Percentiles rank a stretch among this genome's conserved stretches.
Conservation (phyloP, 2,797 vertebrate genomes). For the Pipistrellus kuhlii region DNA sequence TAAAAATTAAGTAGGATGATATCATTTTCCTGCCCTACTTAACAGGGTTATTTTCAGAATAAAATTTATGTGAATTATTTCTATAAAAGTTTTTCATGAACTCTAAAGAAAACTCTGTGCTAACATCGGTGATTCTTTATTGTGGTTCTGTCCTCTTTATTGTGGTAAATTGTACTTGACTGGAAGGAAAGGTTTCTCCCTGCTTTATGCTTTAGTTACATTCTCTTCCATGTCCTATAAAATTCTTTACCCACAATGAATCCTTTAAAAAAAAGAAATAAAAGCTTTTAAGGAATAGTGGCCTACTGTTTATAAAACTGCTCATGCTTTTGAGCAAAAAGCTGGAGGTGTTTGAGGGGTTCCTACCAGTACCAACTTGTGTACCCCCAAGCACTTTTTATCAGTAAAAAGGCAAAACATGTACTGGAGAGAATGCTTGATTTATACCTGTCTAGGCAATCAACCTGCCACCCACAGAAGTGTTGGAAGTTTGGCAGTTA, state of each 20-base stretch:
- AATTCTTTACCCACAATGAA: not conserved
- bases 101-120: not conserved
- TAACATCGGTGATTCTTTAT: not conserved
- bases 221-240: not conserved
- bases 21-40: not conserved
- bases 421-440: slow-evolving; percentile 65
- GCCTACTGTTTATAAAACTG: slow-evolving; percentile 66
- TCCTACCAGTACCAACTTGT: slow-evolving; percentile 78
- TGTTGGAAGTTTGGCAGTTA: slow-evolving; percentile 74
- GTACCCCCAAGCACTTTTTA: slow-evolving; percentile 75
- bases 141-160: not conserved
- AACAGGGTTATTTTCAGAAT: slow-evolving; percentile 12
- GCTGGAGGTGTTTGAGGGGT: slow-evolving; percentile 63
- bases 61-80: slow-evolving; percentile 8
- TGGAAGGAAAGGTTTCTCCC: not conserved
- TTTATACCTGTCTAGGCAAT: slow-evolving; percentile 81
- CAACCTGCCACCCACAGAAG: slow-evolving; percentile 79
- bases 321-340: slow-evolving; percentile 57
- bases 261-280: not conserved
- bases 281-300: slow-evolving; percentile 25
- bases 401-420: slow-evolving; percentile 73
- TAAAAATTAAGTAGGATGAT: not conserved
- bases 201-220: not conserved
- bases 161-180: not conserved
- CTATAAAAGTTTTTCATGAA: slow-evolving; percentile 32